Base-by-base conservation (phyloP, 2,888 invertebrate species). In the Cephus rjabovi region DNA sequence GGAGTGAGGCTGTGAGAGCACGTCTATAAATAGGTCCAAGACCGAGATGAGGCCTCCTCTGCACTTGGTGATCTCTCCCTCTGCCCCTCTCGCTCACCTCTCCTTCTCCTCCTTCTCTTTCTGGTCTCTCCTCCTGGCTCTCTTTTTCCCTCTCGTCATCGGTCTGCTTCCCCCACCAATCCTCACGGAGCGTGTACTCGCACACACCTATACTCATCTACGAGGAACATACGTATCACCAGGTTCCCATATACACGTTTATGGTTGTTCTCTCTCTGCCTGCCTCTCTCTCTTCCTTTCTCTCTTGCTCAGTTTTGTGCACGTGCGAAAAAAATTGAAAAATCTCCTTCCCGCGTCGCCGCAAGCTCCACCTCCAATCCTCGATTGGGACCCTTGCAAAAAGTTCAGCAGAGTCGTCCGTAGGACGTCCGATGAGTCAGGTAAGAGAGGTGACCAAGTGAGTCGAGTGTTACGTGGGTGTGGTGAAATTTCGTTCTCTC, bases 1-100 rank as follows among this genome's bases (percentile, higher is more conserved):
- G 88, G 88, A 89, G 90, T 89, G 89, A 89, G 89, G 87, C 89
- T 90, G 89, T 90, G 90, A 90, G 90, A 90, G 89, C 90, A 90
- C 86, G 89, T 90, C 89, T 90, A 90, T 90, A 90, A 90, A 90
- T 90, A 90, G 90, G 85, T 85, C 89, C 87, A 79, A 86, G 88
- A 89, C 87, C 88, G 88, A 89, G 90, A 90, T 88, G 90, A 89
- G 84, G 85, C 85, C 89, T 89, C 88, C 88, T 86, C 88, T 87
- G 87, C 88, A 86, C 88, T 88, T 87, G 87, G 86, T 86, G 85
- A 86, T 86, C 82, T 85, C 84, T 35, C 71, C 79, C 74, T 11
- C 37, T 75, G 75, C 74, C 73, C 76, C 69, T 75, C 77, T 75
- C 73, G 34, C 78, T 33, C 78, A 31, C 77, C 73, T 71, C 34